A percentile compares a stretch with the other conserved stretches of the same genome.
These are phyloP conservation scores for Lasius fuliginosus DNA, from an alignment of 2,888 invertebrate species.

Conservation along the genomic window DNA sequence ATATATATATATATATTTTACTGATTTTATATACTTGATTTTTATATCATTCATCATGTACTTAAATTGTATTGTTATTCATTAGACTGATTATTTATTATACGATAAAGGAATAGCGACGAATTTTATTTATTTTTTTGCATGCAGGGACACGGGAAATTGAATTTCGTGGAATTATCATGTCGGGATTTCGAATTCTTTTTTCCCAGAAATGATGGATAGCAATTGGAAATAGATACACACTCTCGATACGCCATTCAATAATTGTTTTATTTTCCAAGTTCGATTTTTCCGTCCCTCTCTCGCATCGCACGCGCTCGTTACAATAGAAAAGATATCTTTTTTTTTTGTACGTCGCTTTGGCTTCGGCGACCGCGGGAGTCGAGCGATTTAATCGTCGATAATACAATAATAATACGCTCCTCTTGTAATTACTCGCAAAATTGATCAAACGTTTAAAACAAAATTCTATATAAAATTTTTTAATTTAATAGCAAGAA, in stretches of 20 bases:
- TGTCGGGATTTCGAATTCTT: neutral
- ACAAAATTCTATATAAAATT: constrained; percentile 8
- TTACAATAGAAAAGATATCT: constrained; percentile 52
- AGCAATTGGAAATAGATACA: constrained; percentile 19
- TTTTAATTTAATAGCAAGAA: neutral
- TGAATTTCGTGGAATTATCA: constrained; percentile 7
- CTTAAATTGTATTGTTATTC: neutral
- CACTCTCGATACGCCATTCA: constrained; percentile 40
- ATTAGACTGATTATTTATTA: neutral
- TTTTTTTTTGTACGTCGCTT: constrained; percentile 30
- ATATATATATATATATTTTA: neutral
- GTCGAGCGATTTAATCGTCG: constrained; percentile 33
- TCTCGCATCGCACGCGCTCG: constrained; percentile 23
- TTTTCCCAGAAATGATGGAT: constrained; percentile 25
- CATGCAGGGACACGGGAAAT: constrained; percentile 9
- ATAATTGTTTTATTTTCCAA: constrained; percentile 51
- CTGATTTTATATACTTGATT: neutral
- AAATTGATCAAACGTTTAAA: constrained; percentile 42
- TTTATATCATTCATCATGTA: neutral
- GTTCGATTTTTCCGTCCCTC: constrained; percentile 18
- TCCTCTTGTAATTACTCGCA: constrained; percentile 15
- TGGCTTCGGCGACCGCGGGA: neutral
- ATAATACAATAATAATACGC: constrained; percentile 20
- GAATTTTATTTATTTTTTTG: neutral
- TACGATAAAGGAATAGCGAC: neutral